A percentile compares a stretch with the other conserved stretches of the same genome.
Conservation (phyloP, 2,113 vertebrate genomes). For the Laterallus jamaicensis region DNA sequence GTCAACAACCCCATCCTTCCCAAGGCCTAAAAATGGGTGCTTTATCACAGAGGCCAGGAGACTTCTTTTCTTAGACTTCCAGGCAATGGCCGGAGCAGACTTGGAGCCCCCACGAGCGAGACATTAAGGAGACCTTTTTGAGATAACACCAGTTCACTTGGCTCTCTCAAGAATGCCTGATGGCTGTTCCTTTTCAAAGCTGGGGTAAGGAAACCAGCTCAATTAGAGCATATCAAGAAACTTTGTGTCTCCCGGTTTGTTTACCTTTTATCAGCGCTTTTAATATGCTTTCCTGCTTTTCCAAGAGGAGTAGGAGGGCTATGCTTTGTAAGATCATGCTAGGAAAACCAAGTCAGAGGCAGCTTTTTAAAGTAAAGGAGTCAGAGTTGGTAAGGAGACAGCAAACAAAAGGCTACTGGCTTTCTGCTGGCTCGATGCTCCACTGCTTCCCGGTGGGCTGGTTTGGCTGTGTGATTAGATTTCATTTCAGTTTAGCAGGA, state of each 20-base stretch:
- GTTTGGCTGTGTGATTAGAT: neutral
- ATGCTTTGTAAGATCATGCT: neutral
- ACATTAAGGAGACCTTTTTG: conserved; percentile 63
- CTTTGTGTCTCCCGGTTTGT: conserved; percentile 62
- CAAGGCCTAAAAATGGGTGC: conserved; percentile 75
- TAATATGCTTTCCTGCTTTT: conserved; percentile 60
- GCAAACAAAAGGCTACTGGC: neutral
- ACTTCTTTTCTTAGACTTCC: conserved; percentile 72
- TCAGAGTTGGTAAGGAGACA: neutral
- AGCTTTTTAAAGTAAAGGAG: neutral
- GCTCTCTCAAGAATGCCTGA: conserved; percentile 56
- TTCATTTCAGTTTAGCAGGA: neutral
- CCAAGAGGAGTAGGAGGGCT: conserved; percentile 17
- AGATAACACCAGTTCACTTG: conserved; percentile 71
- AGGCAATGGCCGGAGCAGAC: conserved; percentile 58
- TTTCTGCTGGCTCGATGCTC: neutral
- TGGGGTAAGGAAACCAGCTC: conserved; percentile 56
- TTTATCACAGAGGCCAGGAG: conserved; percentile 74
- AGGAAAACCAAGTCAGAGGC: neutral
- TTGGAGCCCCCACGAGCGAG: conserved; percentile 73
- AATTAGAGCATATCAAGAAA: conserved; percentile 72
- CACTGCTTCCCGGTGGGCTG: neutral
- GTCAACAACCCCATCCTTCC: conserved; percentile 82
- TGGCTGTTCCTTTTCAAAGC: conserved; percentile 69
- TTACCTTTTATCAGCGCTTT: conserved; percentile 64